Conservation (phyloP, 2,113 vertebrate genomes). For the Pseudonaja textilis region DNA sequence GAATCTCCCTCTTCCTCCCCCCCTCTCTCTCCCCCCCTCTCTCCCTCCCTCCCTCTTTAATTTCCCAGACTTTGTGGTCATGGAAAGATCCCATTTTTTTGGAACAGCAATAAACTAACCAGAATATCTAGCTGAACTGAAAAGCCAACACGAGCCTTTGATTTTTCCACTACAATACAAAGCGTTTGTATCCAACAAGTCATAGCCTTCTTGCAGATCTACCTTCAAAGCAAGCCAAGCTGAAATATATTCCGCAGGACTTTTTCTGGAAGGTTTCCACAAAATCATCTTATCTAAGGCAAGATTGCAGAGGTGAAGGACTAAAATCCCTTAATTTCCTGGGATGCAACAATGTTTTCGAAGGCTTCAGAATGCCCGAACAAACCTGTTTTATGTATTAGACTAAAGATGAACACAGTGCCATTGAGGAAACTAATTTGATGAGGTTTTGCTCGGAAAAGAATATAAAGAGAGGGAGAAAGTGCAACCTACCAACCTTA, state of each 20-base stretch:
- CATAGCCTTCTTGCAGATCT: neutral
- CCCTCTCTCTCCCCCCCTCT: too few relatives aligned
- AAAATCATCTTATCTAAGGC: neutral
- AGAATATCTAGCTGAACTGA: neutral
- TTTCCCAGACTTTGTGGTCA: neutral
- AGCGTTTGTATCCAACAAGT: neutral
- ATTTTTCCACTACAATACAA: neutral
- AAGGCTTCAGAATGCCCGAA: constrained; percentile 51
- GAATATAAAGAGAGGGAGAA: constrained; percentile 3
- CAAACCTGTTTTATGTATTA: constrained; percentile 50
- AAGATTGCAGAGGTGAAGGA: neutral
- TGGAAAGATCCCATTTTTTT: neutral
- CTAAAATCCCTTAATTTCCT: fast-evolving
- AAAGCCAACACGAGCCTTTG: neutral
- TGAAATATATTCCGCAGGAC: neutral
- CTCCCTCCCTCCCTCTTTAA: neutral
- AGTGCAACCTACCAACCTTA: constrained; percentile 61
- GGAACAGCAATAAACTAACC: fast-evolving
- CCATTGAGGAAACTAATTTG: constrained; percentile 43
- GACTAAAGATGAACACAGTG: constrained; percentile 37
- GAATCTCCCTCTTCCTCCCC: too few relatives aligned
- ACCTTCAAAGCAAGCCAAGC: neutral
- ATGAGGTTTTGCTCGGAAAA: neutral
- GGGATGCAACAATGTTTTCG: fast-evolving
- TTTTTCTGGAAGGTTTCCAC: neutral